Conservation (phyloP, 2,888 invertebrate species). For the Ectobius pallidus region DNA sequence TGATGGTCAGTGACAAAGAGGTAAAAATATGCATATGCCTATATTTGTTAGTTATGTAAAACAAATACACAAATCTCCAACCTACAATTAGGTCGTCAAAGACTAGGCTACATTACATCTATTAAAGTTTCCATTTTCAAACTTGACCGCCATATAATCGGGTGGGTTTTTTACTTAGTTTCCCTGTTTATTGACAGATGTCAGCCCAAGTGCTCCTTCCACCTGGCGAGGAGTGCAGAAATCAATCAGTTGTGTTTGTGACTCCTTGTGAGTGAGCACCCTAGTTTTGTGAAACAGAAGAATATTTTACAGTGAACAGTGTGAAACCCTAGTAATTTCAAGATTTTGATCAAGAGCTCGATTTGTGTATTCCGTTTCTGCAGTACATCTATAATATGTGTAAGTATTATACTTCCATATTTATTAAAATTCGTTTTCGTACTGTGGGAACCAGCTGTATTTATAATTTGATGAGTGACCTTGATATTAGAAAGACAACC, state of each 20-base stretch:
- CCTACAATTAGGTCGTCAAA: too few species aligned
- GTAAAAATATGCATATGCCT: too few species aligned
- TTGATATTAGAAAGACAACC: too few species aligned
- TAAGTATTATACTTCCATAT: neutral
- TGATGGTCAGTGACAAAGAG: too few species aligned
- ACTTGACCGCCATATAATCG: too few species aligned
- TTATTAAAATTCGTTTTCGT: neutral
- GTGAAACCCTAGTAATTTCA: neutral
- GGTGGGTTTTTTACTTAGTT: too few species aligned
- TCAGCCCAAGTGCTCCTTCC: too few species aligned
- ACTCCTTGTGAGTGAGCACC: neutral
- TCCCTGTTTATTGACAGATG: too few species aligned
- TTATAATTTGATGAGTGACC: neutral
- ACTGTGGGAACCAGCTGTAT: neutral
- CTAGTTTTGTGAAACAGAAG: neutral
- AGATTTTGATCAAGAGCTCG: neutral
- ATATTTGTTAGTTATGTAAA: too few species aligned
- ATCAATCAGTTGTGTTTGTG: conserved; percentile 7
- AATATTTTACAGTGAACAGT: neutral
- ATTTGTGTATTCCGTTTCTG: neutral
- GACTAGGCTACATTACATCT: too few species aligned
- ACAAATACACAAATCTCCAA: too few species aligned
- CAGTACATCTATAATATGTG: neutral
- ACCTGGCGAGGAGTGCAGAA: neutral
- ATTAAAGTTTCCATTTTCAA: too few species aligned